Evolutionary conservation across 2,888 invertebrate genomes (phyloP).

Genomic region (Spodoptera picta): DNA sequence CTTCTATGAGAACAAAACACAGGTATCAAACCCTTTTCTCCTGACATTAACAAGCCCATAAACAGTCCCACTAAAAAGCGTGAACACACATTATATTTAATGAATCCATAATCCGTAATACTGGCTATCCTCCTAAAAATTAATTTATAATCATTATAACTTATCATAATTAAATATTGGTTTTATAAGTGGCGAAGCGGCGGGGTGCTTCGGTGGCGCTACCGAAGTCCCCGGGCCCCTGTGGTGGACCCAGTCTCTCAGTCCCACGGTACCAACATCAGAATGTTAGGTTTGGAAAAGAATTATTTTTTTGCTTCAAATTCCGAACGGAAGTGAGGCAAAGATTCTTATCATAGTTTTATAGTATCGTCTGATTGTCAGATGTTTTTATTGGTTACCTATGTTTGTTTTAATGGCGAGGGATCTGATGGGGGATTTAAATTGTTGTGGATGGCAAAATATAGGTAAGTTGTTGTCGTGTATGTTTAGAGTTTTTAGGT

Average conservation of each 20-base stretch:
- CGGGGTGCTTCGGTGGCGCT: slow-evolving; percentile 69
- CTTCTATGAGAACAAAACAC: background rate
- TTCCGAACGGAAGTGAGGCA: slow-evolving; percentile 65
- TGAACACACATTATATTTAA: slow-evolving; percentile 48
- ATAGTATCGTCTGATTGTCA: slow-evolving; percentile 39
- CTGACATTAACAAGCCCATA: slow-evolving; percentile 37
- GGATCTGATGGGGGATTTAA: background rate
- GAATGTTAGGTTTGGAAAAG: slow-evolving; percentile 61
- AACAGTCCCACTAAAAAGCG: slow-evolving; percentile 39
- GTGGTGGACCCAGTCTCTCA: slow-evolving; percentile 52
- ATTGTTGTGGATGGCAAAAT: no score
- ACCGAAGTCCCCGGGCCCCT: slow-evolving; percentile 62
- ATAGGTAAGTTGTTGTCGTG: no score
- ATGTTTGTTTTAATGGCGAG: slow-evolving; percentile 19
- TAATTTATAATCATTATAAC: slow-evolving; percentile 66
- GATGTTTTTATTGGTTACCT: slow-evolving; percentile 37
- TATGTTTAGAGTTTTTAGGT: no score
- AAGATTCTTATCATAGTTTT: slow-evolving; percentile 58
- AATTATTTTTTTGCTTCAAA: slow-evolving; percentile 58
- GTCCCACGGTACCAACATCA: slow-evolving; percentile 62
- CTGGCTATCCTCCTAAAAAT: slow-evolving; percentile 47
- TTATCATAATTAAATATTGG: slow-evolving; percentile 66
- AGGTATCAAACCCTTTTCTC: slow-evolving; percentile 22
- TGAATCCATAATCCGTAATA: slow-evolving; percentile 46
- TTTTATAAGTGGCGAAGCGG: slow-evolving; percentile 69